phyloP scores from a whole-genome alignment of 2,113 vertebrate genomes.

The Mesoclemmys tuberculata region DNA sequence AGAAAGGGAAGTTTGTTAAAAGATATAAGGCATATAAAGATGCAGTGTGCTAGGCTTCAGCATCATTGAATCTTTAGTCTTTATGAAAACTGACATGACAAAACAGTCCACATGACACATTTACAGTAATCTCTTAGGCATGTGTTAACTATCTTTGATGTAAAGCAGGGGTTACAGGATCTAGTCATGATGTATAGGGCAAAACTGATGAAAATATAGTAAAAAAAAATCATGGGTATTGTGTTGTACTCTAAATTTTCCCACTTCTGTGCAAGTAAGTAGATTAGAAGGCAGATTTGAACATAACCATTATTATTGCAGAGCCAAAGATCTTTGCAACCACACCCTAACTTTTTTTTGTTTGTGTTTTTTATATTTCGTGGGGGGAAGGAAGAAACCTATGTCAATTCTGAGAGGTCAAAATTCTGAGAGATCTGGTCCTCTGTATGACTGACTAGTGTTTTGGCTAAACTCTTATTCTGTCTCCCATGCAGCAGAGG shows the following conservation, averaged over 20 bases:
- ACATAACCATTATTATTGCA: neutral
- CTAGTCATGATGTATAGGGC: neutral
- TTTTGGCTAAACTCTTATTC: neutral
- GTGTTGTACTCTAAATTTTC: neutral
- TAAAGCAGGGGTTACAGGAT: neutral
- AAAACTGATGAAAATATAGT: neutral
- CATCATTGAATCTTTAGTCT: accelerated
- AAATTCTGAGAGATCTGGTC: neutral
- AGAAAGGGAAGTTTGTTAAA: neutral
- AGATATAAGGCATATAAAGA: neutral
- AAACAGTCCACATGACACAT: neutral
- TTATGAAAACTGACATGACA: neutral
- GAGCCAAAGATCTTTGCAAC: neutral
- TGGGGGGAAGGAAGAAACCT: neutral
- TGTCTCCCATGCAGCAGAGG: neutral
- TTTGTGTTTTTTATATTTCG: neutral
- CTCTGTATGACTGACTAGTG: neutral
- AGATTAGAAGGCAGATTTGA: neutral
- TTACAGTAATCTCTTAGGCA: neutral
- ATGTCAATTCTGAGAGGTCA: neutral
- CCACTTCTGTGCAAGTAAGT: neutral
- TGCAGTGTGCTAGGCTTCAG: neutral
- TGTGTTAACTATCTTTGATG: neutral
- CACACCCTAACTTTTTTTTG: neutral
- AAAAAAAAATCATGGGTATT: neutral